phyloP scores from a whole-genome alignment of 1,140 invertebrate genomes.

The Bombus picipes region DNA sequence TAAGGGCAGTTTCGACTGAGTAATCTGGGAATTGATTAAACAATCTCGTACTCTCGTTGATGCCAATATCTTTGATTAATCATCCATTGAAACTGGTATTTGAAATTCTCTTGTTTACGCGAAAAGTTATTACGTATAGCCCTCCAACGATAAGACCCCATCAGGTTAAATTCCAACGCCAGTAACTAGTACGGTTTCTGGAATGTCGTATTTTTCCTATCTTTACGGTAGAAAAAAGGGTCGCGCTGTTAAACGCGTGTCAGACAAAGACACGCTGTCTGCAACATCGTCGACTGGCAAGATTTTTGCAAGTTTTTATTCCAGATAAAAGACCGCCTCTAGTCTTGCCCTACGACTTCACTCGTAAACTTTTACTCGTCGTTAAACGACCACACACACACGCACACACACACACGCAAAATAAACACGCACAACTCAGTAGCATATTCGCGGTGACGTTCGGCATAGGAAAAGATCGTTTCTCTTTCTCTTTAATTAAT shows the following conservation, averaged over 20 bases:
- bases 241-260: neutral
- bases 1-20: neutral
- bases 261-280: neutral
- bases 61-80: neutral
- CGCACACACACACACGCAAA: neutral
- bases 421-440: neutral
- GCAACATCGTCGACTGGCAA: constrained; percentile 4
- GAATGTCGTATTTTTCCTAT: neutral
- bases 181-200: too few species aligned
- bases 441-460: constrained; percentile 10
- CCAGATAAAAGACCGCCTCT: neutral
- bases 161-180: neutral
- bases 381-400: too few species aligned
- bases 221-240: too few species aligned
- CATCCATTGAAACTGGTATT: neutral
- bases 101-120: neutral
- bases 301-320: neutral
- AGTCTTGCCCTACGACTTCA: neutral
- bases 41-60: neutral
- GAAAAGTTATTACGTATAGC: neutral
- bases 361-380: neutral
- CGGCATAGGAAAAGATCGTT: constrained; percentile 29
- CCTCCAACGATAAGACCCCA: neutral
- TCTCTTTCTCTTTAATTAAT: constrained; percentile 39
- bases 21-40: neutral